A percentile compares a stretch with the other conserved stretches of the same genome.
These are phyloP conservation scores for Morus bassanus DNA, from an alignment of 2,797 vertebrate genomes.

Conservation along the genomic window DNA sequence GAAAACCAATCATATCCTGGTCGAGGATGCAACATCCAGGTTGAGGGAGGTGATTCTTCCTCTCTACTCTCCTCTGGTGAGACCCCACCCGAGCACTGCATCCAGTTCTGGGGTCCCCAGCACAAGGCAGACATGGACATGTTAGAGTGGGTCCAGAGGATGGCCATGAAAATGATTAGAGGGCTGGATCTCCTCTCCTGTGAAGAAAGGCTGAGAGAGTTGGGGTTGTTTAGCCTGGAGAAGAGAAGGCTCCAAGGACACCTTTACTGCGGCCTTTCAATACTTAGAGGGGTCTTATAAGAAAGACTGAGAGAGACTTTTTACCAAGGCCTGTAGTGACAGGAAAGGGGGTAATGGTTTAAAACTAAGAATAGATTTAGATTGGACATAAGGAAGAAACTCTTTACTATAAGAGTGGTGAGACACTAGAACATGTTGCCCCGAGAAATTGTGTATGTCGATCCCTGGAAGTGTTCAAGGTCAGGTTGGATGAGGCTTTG, in stretches of 20 bases:
- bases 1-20: fast-evolving
- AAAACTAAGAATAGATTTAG: not conserved
- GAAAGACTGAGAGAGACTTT: not conserved
- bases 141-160: not conserved
- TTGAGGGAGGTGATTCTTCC: not conserved
- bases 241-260: not conserved
- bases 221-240: not conserved
- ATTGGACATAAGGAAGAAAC: not conserved
- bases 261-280: not conserved
- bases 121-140: not conserved
- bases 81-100: not conserved
- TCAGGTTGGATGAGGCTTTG: not conserved
- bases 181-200: not conserved
- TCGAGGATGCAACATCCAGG: not conserved
- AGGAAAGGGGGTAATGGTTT: not conserved
- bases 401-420: not conserved
- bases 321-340: not conserved
- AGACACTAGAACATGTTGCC: not conserved
- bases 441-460: not conserved
- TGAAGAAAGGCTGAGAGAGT: not conserved
- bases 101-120: not conserved
- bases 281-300: not conserved
- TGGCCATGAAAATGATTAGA: not conserved
- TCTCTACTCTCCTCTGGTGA: not conserved
- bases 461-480: not conserved